Evolutionary conservation across 53 echinoderm and acorn worm species (phyloP), one percentile per base, ranked within the genome.

Genomic region (Holothuria leucospilota): DNA sequence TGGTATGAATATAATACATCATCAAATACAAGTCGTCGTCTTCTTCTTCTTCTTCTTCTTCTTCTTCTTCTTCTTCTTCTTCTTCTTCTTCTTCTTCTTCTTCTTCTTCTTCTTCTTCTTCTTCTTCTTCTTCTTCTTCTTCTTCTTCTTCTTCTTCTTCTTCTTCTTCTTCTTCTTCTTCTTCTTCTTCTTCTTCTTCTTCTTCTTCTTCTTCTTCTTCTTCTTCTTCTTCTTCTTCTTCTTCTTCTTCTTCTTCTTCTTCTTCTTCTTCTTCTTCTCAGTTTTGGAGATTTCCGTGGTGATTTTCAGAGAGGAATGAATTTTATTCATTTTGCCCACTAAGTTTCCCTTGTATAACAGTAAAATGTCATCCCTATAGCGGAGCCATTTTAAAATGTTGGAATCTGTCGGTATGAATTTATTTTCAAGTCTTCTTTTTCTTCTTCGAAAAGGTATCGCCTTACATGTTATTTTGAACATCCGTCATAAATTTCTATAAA

Each of bases 21-120:
- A n/a, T n/a, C n/a, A n/a, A n/a, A n/a, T n/a, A n/a, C n/a, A n/a
- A n/a, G n/a, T 60, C 61, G 13, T 60, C 61, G 13, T 60, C 61
- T 60, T 60, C 61, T 60, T 60, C 61, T 60, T 60, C 61, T 60
- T 60, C 61, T 60, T 60, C 61, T 60, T 60, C 61, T 60, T 60
- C 61, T 60, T 60, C 61, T 60, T 60, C 61, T 60, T 60, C 61
- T 60, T 60, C 61, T 60, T 60, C 61, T 60, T 60, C 61, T 60
- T 60, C 61, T 60, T 60, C 61, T 60, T 60, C 61, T 60, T 60
- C 61, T 60, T 60, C 61, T 60, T 60, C 61, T 60, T 60, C 61
- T 60, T 60, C 61, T 60, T 60, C 61, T 60, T 60, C 61, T 60
- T 60, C 61, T 60, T 60, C 61, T 60, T 60, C 61, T 60, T 60